Conservation (phyloP, 2,113 vertebrate species). For the Sitta europaea region DNA sequence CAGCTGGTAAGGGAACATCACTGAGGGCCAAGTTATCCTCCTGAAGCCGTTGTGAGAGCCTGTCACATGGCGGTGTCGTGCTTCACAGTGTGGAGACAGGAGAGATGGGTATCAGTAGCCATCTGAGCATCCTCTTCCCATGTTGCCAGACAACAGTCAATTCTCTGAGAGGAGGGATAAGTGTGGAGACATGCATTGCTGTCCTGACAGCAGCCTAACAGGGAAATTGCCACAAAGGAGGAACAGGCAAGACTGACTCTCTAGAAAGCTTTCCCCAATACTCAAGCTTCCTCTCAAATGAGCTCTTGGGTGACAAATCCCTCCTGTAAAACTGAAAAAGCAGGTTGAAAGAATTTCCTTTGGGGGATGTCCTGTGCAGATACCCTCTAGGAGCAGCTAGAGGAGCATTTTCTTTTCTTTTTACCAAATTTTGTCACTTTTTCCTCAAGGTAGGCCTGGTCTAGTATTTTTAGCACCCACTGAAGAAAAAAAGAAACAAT, state of each 20-base stretch:
- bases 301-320: background rate
- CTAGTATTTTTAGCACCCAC: background rate
- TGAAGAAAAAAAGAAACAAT: background rate
- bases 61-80: rapidly evolving
- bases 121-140: background rate
- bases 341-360: background rate
- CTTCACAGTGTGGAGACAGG: background rate
- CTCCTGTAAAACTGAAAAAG: background rate
- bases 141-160: background rate
- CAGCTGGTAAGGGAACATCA: background rate
- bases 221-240: background rate
- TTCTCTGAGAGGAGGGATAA: background rate
- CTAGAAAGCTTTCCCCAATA: background rate
- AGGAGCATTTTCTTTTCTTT: background rate
- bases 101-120: background rate
- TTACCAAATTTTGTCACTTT: background rate
- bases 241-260: background rate
- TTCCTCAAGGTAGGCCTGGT: background rate
- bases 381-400: background rate
- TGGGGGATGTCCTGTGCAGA: background rate
- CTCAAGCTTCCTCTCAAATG: background rate
- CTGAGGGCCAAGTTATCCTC: background rate
- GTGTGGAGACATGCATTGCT: background rate
- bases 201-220: background rate
- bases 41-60: background rate